phyloP scores from a whole-genome alignment of 2,797 vertebrate species.

The Chrysocyon brachyurus region DNA sequence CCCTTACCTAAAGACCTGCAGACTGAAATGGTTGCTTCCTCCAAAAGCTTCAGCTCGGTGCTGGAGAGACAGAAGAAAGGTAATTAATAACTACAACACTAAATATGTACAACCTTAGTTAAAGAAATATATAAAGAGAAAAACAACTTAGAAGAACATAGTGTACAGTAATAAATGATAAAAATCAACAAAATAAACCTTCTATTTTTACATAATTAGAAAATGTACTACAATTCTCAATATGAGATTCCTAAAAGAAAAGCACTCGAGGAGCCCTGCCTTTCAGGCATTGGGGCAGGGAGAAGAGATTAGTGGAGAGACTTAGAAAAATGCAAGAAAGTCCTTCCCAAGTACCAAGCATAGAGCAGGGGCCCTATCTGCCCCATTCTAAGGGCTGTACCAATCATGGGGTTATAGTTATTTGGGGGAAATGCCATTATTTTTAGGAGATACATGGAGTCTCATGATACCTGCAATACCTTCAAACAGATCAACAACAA shows the following conservation, averaged over 20 bases:
- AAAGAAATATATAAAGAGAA: not conserved
- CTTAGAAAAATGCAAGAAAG: not conserved
- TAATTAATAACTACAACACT: conserved; percentile 46
- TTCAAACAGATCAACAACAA: conserved; percentile 7
- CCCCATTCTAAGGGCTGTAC: not conserved
- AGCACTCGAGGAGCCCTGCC: not conserved
- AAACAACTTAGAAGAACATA: conserved; percentile 23
- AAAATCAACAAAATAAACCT: conserved; percentile 48
- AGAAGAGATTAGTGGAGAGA: not conserved
- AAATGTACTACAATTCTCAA: conserved; percentile 49
- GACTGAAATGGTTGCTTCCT: conserved; percentile 95
- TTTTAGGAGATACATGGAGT: not conserved
- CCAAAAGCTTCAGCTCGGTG: conserved; percentile 95
- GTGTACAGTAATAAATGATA: not conserved
- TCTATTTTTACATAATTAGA: not conserved
- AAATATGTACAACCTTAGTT: conserved; percentile 50
- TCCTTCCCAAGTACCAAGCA: not conserved
- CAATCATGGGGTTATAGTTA: not conserved
- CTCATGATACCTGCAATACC: not conserved
- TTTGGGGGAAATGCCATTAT: not conserved
- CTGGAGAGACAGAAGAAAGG: conserved; percentile 85
- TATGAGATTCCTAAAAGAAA: not conserved
- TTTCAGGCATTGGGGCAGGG: not conserved
- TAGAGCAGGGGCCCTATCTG: not conserved
- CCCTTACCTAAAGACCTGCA: conserved; percentile 95